Base-by-base conservation (phyloP, 2,888 invertebrate species). In the Cosmopolites sordidus region DNA sequence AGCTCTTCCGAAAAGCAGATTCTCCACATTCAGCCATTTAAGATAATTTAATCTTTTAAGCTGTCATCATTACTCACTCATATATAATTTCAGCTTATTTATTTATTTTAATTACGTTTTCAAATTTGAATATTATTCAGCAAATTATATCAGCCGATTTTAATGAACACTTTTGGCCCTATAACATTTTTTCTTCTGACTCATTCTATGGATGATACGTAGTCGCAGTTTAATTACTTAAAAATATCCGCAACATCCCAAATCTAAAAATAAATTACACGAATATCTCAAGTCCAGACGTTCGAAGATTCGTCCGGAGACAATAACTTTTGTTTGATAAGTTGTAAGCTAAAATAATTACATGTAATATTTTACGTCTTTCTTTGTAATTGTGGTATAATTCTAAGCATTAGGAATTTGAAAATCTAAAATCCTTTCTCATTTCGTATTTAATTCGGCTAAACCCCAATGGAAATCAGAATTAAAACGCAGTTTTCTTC, bases 401-500 rank as follows among this genome's bases (percentile, higher is more conserved):
- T 66, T 63, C 67, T 61, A 62, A 63, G 70, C 65, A 70, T 69
- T 69, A 69, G 66, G 68, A 70, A 69, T 71, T 69, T 67, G 69
- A 73, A 73, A 73, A 73, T 72, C 69, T 63, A 62, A 68, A 71
- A 72, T 71, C 71, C 70, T 71, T 71, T 72, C 71, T 72, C 72
- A 67, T 72, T 70, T 66, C 70, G 67, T 67, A 66, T 69, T 73
- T 72, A 72, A 72, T 72, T 72, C 72, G 64, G 66, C 64, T 66
- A 69, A 71, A 69, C 69, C 73, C 71, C 73, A 68, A 69, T 68
- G 72, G 73, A 73, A 73, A 73, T 73, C 72, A 73, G 70, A 73
- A 73, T 73, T 73, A 73, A 73, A 73, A 73, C 72, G 71, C 69
- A 70, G 70, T 72, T 72, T 71, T 70, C 70, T 69, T 68, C 51